Evolutionary conservation across 2,113 vertebrate genomes (phyloP).

Genomic region (Salvelinus namaycush): DNA sequence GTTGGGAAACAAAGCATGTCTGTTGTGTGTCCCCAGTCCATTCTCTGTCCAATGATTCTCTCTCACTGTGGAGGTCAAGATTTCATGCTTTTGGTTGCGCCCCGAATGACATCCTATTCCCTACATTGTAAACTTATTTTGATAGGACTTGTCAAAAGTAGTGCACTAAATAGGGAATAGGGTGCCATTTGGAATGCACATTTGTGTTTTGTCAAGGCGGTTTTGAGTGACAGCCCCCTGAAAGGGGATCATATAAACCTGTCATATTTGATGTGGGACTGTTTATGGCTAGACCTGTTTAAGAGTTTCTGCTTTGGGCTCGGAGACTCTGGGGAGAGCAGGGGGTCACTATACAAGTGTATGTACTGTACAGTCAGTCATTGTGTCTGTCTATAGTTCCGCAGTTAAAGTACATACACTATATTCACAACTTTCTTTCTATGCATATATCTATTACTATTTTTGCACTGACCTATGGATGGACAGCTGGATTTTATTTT

Average conservation of each 20-base stretch:
- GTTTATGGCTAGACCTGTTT: constrained; percentile 53
- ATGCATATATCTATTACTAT: constrained; percentile 77
- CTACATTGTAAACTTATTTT: neutral
- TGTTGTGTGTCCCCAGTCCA: constrained; percentile 33
- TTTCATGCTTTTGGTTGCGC: neutral
- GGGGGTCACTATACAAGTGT: constrained; percentile 55
- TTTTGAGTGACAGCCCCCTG: constrained; percentile 45
- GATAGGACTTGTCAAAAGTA: no score
- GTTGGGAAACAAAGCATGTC: constrained; percentile 57
- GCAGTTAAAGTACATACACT: constrained; percentile 62
- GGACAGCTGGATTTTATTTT: constrained; percentile 76
- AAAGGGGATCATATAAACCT: constrained; percentile 39
- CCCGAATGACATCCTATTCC: no score
- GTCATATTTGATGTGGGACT: constrained; percentile 52
- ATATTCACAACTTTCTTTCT: constrained; percentile 73
- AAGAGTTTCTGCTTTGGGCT: constrained; percentile 58
- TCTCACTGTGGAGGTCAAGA: constrained; percentile 47
- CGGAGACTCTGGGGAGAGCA: constrained; percentile 45
- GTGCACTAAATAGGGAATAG: no score
- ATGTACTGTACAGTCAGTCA: constrained; percentile 29
- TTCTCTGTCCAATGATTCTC: constrained; percentile 55
- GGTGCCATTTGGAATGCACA: no score
- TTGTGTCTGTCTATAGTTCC: constrained; percentile 65
- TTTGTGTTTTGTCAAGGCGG: neutral
- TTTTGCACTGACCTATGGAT: constrained; percentile 75